These are phyloP conservation scores for Drosophila leonis DNA, from an alignment of 2,888 invertebrate species.

Conservation along the genomic window DNA sequence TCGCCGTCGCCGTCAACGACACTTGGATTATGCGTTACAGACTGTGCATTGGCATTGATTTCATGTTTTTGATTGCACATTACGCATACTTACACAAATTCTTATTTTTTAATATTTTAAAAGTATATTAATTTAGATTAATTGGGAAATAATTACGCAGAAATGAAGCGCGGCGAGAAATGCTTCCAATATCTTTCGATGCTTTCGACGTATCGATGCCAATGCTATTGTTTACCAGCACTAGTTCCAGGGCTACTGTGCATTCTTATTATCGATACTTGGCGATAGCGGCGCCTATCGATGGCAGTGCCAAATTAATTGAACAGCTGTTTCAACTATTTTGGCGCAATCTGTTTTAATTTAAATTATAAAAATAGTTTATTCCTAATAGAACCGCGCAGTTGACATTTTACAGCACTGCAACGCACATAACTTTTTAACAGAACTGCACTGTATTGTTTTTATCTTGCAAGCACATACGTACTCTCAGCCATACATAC, in stretches of 20 bases:
- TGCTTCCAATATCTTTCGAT: conserved; percentile 55
- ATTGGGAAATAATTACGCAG: conserved; percentile 72
- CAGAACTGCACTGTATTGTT: conserved; percentile 36
- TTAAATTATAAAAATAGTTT: background rate
- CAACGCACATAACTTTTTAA: conserved; percentile 12
- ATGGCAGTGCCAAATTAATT: background rate
- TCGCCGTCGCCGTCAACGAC: conserved; percentile 45
- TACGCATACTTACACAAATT: conserved; percentile 62
- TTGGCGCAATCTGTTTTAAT: conserved; percentile 13
- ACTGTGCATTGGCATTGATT: conserved; percentile 28
- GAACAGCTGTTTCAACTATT: conserved; percentile 27
- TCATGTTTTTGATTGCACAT: conserved; percentile 30
- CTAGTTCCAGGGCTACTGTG: conserved; percentile 18
- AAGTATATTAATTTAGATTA: conserved; percentile 42
- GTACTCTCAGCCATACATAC: conserved; percentile 13
- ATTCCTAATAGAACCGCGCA: background rate
- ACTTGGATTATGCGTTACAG: conserved; percentile 31
- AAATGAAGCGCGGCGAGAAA: conserved; percentile 65
- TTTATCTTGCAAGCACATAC: conserved; percentile 55
- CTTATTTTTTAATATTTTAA: conserved; percentile 43
- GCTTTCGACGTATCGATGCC: conserved; percentile 50
- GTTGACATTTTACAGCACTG: conserved; percentile 32
- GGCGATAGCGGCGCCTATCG: conserved; percentile 3
- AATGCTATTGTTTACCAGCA: conserved; percentile 39
- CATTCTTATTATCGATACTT: conserved; percentile 30